Percentiles rank a stretch among this genome's conserved stretches.
Evolutionary conservation across 2,797 vertebrate species (phyloP).

Genomic region (Tenualosa thibaudeaui): DNA sequence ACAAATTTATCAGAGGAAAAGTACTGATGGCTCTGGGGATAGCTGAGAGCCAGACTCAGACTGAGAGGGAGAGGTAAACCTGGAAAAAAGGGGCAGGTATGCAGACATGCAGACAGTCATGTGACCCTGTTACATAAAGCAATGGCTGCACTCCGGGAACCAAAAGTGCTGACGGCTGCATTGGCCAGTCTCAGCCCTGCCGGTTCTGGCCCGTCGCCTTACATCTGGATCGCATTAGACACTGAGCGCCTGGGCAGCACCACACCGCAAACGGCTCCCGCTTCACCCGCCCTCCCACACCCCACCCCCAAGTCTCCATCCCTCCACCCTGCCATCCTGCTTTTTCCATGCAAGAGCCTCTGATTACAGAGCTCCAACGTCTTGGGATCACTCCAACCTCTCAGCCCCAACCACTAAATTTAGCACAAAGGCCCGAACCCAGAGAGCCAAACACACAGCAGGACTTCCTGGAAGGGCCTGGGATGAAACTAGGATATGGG

Average conservation of each 20-base stretch:
- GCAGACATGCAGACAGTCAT: neutral
- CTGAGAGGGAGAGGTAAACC: conserved; percentile 8
- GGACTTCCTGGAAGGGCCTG: conserved; percentile 38
- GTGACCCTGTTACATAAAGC: conserved; percentile 32
- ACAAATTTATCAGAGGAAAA: neutral
- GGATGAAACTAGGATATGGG: conserved; percentile 35
- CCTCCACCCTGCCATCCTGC: conserved; percentile 34
- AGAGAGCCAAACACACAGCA: conserved; percentile 51
- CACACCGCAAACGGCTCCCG: neutral
- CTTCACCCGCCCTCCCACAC: neutral
- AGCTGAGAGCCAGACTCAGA: neutral
- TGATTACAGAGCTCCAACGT: conserved; percentile 57
- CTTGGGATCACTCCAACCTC: conserved; percentile 45
- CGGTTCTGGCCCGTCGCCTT: conserved; percentile 14
- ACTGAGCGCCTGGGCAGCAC: conserved; percentile 25
- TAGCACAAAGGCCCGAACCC: conserved; percentile 45
- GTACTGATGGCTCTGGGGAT: neutral
- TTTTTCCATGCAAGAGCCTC: conserved; percentile 49
- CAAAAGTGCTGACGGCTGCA: conserved; percentile 47
- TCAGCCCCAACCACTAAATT: conserved; percentile 53
- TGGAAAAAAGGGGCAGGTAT: neutral
- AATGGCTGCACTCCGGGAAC: conserved; percentile 13
- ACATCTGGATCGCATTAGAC: conserved; percentile 58
- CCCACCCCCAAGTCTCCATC: neutral
- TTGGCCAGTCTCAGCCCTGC: conserved; percentile 25